Evolutionary conservation across 2,888 invertebrate species (phyloP).

Genomic region (Lysandra coridon): DNA sequence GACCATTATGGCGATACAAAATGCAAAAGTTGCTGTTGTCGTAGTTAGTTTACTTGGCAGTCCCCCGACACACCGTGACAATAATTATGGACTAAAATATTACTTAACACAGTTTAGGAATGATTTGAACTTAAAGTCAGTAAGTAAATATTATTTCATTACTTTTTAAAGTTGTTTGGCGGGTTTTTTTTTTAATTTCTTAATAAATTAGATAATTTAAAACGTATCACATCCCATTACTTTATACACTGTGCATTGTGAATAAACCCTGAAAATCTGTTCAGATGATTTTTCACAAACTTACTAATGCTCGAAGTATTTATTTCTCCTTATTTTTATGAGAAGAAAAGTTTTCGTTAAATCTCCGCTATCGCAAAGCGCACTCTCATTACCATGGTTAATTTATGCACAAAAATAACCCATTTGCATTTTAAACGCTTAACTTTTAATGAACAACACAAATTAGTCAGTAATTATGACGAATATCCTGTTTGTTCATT

Average conservation of each 20-base stretch:
- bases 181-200: too few relatives aligned
- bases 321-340: neutral
- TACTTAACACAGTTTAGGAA: too few relatives aligned
- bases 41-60: too few relatives aligned
- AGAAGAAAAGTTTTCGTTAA: constrained; percentile 3
- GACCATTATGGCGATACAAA: too few relatives aligned
- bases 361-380: neutral
- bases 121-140: too few relatives aligned
- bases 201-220: too few relatives aligned
- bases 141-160: too few relatives aligned
- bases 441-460: constrained; percentile 13
- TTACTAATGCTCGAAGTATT: neutral
- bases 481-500: neutral
- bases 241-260: neutral
- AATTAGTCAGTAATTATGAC: neutral
- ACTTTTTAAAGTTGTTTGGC: too few relatives aligned
- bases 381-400: constrained; percentile 17
- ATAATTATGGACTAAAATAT: too few relatives aligned
- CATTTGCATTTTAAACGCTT: constrained; percentile 21
- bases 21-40: too few relatives aligned
- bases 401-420: constrained; percentile 6
- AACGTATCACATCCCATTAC: too few relatives aligned
- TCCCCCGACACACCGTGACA: too few relatives aligned
- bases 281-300: neutral
- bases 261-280: neutral